Evolutionary conservation across 2,888 invertebrate genomes (phyloP), one percentile per base, ranked within the genome.

Genomic region (Lycaena phlaeas): DNA sequence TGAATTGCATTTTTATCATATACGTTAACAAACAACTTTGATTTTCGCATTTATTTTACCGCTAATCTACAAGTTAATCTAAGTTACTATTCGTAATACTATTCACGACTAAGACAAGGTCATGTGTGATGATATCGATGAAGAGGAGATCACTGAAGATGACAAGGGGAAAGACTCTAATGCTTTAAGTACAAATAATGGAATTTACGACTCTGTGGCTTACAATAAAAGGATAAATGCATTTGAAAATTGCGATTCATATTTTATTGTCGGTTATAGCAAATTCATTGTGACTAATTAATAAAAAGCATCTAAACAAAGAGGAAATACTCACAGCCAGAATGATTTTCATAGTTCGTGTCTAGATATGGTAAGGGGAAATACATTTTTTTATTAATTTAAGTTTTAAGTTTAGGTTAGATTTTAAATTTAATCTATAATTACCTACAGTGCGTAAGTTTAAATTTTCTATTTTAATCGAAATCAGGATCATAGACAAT

Each of bases 1-100:
- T 81, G 84, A 82, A 84, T 78, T 81, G 82, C 82, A 78, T 77
- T 76, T 81, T 77, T 78, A 77, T 75, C 64, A 65, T 76, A 68
- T 61, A 69, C 68, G 75, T 82, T 81, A 82, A 81, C 82, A 78
- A 82, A 77, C 78, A 82, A 79, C 76, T 78, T 72, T 77, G 70
- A 69, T 67, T 52, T 65, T 64, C 64, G 56, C 62, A 68, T 61
- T 70, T 51, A 49, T 48, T 49, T 55, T 50, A 58, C 48, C 59
- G 49, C 69, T 81, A 76, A 44, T 52, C 77, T 81, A 81, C 76
- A 43, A 42, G 54, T 64, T 77, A 76, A 65, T 57, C 77, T 81
- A 79, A 58, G 46, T 59, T 59, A 59, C 75, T 79, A 72, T 55
- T 59, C 64, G 69, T 63, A 64, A 63, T 53, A 57, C 68, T 73